Conservation (phyloP, 2,113 vertebrate genomes). For the Spheniscus mendiculus region DNA sequence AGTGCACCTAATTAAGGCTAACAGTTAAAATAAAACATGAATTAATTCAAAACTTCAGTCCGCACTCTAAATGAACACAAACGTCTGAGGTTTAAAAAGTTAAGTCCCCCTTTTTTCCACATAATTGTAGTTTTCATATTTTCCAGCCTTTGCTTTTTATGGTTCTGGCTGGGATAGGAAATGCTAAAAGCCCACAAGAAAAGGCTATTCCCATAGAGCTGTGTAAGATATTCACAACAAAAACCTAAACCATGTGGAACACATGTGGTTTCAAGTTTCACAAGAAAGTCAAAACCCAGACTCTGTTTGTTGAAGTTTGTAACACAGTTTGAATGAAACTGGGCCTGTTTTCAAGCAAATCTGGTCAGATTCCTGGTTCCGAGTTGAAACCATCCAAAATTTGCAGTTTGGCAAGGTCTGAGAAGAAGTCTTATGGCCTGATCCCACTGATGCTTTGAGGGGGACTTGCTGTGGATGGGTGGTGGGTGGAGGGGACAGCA, state of each 20-base stretch:
- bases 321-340: constrained; percentile 43
- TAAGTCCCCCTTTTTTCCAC: constrained; percentile 20
- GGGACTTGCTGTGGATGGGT: not conserved
- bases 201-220: constrained; percentile 50
- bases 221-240: constrained; percentile 54
- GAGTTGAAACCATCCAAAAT: constrained; percentile 3
- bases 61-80: constrained; percentile 7
- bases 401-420: not conserved
- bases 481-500: accelerated
- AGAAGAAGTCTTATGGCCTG: not conserved
- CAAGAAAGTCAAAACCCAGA: constrained; percentile 51
- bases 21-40: constrained; percentile 54
- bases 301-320: constrained; percentile 48
- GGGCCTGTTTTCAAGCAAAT: constrained; percentile 16
- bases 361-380: constrained; percentile 11
- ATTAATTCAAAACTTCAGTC: constrained; percentile 45
- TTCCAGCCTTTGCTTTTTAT: constrained; percentile 61
- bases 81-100: constrained; percentile 45
- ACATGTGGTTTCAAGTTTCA: constrained; percentile 58
- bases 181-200: constrained; percentile 58
- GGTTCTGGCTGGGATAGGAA: constrained; percentile 52
- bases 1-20: constrained; percentile 51
- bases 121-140: constrained; percentile 54
- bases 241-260: constrained; percentile 45
- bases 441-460: not conserved